Evolutionary conservation across 2,113 vertebrate genomes (phyloP).

Genomic region (Strix uralensis): DNA sequence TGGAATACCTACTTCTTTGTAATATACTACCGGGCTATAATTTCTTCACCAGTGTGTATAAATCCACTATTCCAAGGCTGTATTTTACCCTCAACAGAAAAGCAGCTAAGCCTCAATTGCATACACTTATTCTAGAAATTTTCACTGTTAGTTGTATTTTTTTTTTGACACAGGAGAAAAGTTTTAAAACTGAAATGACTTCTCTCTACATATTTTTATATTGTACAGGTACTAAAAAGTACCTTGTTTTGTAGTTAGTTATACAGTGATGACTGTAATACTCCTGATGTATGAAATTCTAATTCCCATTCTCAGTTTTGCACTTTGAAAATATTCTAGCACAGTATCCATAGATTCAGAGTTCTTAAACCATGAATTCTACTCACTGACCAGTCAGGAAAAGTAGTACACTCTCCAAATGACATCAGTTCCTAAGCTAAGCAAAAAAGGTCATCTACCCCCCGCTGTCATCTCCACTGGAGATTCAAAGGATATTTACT

Average conservation of each 20-base stretch:
- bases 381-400: not conserved
- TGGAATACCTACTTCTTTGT: not conserved
- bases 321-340: not conserved
- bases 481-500: not conserved
- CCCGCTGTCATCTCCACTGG: not conserved
- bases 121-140: not conserved
- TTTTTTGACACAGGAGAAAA: not conserved
- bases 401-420: not conserved
- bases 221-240: not conserved
- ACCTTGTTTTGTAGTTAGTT: not conserved
- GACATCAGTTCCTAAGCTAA: not conserved
- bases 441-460: not conserved
- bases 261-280: not conserved
- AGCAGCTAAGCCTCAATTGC: not conserved
- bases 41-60: not conserved
- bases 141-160: not conserved
- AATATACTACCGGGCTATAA: not conserved
- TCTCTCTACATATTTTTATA: not conserved
- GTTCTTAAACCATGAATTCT: not conserved
- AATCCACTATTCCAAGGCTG: not conserved
- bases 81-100: not conserved
- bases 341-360: not conserved
- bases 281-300: not conserved
- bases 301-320: not conserved
- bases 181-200: not conserved